Conservation (phyloP, 2,113 vertebrate species). For the Nyctereutes procyonoides region DNA sequence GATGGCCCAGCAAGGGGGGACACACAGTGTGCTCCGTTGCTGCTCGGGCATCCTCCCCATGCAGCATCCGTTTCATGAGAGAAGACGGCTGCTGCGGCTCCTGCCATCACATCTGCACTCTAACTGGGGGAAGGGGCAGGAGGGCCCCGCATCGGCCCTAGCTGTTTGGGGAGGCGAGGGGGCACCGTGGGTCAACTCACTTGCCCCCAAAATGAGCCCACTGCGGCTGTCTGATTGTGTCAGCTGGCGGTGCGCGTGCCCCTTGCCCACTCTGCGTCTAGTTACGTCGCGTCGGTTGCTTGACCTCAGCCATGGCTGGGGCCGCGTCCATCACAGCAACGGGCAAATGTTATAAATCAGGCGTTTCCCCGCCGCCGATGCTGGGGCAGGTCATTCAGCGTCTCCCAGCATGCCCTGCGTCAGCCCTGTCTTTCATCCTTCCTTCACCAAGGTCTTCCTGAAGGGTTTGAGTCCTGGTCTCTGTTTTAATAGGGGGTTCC, state of each 20-base stretch:
- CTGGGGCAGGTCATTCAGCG: not conserved
- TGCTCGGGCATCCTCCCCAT: not conserved
- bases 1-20: not conserved
- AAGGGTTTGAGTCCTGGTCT: not conserved
- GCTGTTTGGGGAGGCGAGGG: not conserved
- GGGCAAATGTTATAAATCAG: not conserved
- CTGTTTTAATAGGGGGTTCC: not conserved
- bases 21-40: not conserved
- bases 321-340: fast-evolving
- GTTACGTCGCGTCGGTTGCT: not conserved
- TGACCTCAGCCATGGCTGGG: fast-evolving
- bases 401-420: too few relatives aligned
- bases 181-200: too few relatives aligned
- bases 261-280: fast-evolving
- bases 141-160: not conserved
- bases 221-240: fast-evolving
- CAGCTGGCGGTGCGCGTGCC: fast-evolving
- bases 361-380: too few relatives aligned
- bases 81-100: not conserved
- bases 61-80: not conserved
- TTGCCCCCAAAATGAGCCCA: fast-evolving
- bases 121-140: not conserved
- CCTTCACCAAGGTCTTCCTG: not conserved
- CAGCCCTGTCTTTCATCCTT: not conserved
- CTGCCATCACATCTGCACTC: not conserved